A percentile compares a stretch with the other conserved stretches of the same genome.
Evolutionary conservation across 2,888 invertebrate species (phyloP).

Genomic region (Pantelozetes paolii): DNA sequence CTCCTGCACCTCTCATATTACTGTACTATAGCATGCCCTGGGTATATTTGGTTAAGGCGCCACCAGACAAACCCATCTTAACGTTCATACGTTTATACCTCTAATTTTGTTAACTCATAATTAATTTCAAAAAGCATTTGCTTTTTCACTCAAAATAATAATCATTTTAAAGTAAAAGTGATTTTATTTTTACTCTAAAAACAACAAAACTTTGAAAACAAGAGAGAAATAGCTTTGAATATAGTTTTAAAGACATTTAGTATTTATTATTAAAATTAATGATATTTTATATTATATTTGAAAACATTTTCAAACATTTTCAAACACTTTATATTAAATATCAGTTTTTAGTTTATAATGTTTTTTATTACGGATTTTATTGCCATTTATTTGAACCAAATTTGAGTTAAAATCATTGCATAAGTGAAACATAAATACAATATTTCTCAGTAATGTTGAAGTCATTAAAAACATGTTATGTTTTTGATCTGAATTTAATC

Average conservation of each 20-base stretch:
- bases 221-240: not conserved
- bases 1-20: slow-evolving; percentile 21
- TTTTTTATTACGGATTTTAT: slow-evolving; percentile 30
- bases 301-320: too few species aligned
- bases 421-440: slow-evolving; percentile 23
- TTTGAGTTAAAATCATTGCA: slow-evolving; percentile 4
- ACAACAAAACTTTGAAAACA: slow-evolving; percentile 1
- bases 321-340: slow-evolving; percentile 6
- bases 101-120: slow-evolving; percentile 35
- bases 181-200: not conserved
- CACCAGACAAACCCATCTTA: slow-evolving; percentile 34
- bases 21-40: not conserved
- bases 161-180: slow-evolving; percentile 24
- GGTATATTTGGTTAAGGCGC: slow-evolving; percentile 37
- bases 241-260: slow-evolving; percentile 3
- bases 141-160: slow-evolving; percentile 16
- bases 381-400: slow-evolving; percentile 19
- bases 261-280: slow-evolving; percentile 26
- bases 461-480: slow-evolving; percentile 28
- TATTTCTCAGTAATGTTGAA: slow-evolving; percentile 7
- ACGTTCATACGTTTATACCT: slow-evolving; percentile 32
- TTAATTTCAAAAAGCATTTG: slow-evolving; percentile 27
- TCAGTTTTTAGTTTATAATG: slow-evolving; percentile 31
- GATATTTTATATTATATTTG: slow-evolving; percentile 27
- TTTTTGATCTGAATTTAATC: slow-evolving; percentile 4